Percentiles rank a stretch among this genome's conserved stretches.
phyloP scores from a whole-genome alignment of 2,113 vertebrate species.

The Triplophysa rosa region DNA sequence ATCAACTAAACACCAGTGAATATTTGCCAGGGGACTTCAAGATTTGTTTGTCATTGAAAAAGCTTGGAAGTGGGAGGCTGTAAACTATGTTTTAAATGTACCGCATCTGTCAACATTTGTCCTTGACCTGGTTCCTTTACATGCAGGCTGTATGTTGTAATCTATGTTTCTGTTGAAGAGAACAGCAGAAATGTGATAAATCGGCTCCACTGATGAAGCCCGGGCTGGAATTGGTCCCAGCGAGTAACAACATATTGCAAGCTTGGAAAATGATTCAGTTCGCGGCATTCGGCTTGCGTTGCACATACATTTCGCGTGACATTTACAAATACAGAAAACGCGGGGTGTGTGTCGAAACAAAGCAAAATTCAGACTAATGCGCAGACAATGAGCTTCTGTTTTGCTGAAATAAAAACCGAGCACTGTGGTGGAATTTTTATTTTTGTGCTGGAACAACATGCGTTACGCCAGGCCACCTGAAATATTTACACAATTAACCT shows the following conservation, averaged over 20 bases:
- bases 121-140: conserved; percentile 48
- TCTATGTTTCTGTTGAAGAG: conserved; percentile 26
- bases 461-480: conserved; percentile 4
- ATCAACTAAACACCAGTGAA: conserved; percentile 52
- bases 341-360: background rate
- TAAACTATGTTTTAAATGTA: conserved; percentile 49
- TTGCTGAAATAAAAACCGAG: conserved; percentile 17
- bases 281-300: background rate
- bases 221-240: conserved; percentile 22
- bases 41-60: conserved; percentile 52
- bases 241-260: background rate
- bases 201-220: conserved; percentile 10
- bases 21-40: conserved; percentile 43
- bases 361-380: background rate
- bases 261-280: conserved; percentile 13
- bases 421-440: background rate
- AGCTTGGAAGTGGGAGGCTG: conserved; percentile 32
- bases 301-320: background rate
- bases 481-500: conserved; percentile 51
- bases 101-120: conserved; percentile 37
- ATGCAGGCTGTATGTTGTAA: conserved; percentile 22
- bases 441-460: conserved; percentile 20
- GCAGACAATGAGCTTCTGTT: background rate
- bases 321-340: background rate
- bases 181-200: conserved; percentile 38